Percentiles rank a stretch among this genome's conserved stretches.
Evolutionary conservation across 2,113 vertebrate genomes (phyloP).

Genomic region (Lycocorax pyrrhopterus): DNA sequence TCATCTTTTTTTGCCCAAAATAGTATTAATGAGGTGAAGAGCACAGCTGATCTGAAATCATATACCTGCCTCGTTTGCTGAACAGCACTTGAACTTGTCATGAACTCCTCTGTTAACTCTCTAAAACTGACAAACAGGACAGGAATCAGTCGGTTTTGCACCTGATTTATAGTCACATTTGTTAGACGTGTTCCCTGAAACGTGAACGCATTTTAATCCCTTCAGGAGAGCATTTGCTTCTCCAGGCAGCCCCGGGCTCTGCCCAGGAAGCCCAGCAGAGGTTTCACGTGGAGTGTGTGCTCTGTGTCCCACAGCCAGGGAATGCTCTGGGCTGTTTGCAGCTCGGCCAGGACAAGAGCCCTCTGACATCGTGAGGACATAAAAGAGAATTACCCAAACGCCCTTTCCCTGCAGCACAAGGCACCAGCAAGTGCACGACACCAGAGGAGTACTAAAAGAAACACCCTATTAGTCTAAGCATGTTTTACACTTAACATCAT

Average conservation of each 20-base stretch:
- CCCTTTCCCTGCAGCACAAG: not conserved
- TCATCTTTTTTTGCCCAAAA: not conserved
- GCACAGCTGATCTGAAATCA: not conserved
- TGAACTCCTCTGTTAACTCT: not conserved
- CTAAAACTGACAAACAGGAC: not conserved
- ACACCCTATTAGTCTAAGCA: not conserved
- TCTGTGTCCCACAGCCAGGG: not conserved
- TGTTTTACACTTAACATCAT: not conserved
- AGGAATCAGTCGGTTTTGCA: not conserved
- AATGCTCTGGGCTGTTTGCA: not conserved
- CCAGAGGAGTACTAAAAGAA: not conserved
- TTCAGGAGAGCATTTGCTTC: not conserved
- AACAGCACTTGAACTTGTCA: not conserved
- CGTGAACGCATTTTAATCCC: not conserved
- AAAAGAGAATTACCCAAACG: not conserved
- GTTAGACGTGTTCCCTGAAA: not conserved
- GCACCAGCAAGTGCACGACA: not conserved
- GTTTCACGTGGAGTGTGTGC: accelerated
- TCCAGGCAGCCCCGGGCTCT: not conserved
- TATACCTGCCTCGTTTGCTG: not conserved
- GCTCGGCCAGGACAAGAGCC: accelerated
- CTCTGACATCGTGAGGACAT: not conserved
- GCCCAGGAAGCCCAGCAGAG: not conserved
- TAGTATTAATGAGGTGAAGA: not conserved
- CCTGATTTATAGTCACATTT: not conserved